Base-by-base conservation (phyloP, 2,888 invertebrate genomes). In the Gasteruption jaculator region DNA sequence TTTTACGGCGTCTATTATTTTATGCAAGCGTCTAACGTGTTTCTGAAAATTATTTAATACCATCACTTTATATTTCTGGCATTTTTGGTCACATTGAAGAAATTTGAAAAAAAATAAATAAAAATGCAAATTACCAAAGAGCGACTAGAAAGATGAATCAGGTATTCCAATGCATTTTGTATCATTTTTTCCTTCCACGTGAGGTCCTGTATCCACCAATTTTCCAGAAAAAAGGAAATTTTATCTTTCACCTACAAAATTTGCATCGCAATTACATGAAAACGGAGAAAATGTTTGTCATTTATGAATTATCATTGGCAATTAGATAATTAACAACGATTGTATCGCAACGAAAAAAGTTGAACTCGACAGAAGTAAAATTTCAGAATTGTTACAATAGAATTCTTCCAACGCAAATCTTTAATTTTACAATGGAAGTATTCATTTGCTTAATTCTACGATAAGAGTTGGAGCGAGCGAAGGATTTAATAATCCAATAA, bases 161-260 rank as follows among this genome's bases (percentile, higher is more conserved):
- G 35, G 38, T 56, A 48, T 21, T 46, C 51, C 7, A 57, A 11
- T 18, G 44, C 43, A 40, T 58, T 56, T 20, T 6, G 21, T 33
- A 57, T 48, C 2, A 53, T 31, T 38, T 52, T 53, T 26, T 53
- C 48, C 30, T 46, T 46, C 42, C 41, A 43, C 8, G 8, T 21
- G 33, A 54, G 39, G 4, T 53, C 30, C 7, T 47, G 32, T 33
- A 41, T 44, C 57, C 57, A 58, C 49, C 57, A 58, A 2, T 45
- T 44, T 42, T 58, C 57, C n/a, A 58, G 24, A 4, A 57, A 27
- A 22, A 18, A 34, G 1, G 53, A 56, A 43, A 56, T 38, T 31
- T 51, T 36, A 38, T 54, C 42, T 36, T 49, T 52, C 11, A 47
- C 43, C 57, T 56, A 34, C 20, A 35, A 41, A 31, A 20, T 31